Evolutionary conservation across 2,113 vertebrate species (phyloP), one percentile per base, ranked within the genome.

Genomic region (Poicephalus gulielmi): DNA sequence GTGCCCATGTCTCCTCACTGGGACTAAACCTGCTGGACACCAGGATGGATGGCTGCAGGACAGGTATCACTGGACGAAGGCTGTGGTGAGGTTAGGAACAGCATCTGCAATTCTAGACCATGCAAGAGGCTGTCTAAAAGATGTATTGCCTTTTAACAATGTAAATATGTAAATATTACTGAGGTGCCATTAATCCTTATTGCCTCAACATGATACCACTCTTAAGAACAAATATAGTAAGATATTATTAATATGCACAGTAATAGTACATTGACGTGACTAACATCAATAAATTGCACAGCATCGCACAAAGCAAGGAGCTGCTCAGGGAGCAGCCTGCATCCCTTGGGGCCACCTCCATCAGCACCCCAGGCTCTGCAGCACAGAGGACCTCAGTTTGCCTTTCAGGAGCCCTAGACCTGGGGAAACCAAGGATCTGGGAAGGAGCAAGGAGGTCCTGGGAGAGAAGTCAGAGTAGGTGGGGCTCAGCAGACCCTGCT

Each of bases 81-180:
- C 85, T 88, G 62, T 3, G 2, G 31, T 9, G 74, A 81, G 70
- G 43, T 76, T 43, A 24, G 88, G 67, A 93, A 7, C 50, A 60
- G 25, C 80, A 95, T 96, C 95, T 92, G 94, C 81, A 88, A 96
- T 97, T 93, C 95, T 13, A 91, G 88, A 84, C 96, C 88, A 82
- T 22, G 81, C 78, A 15, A 3, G 1, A 67, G 37, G 66, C 86
- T 96, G 95, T 92, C 96, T 74, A 11, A 82, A 94, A 96, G 96
- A 97, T 70, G 46, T 68, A 92, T 96, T 83, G 78, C 95, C 86
- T 92, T 96, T 97, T 97, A 97, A 96, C 97, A 92, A 96, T 94
- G 94, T 96, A 97, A 96, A 97, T 96, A 97, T 97, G 97, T 93
- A 97, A 96, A 96, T 96, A 95, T 95, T 93, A 97, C 96, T 5